Percentiles rank a stretch among this genome's conserved stretches.
Evolutionary conservation across 2,797 vertebrate species (phyloP).

Genomic region (Novumbra hubbsi): DNA sequence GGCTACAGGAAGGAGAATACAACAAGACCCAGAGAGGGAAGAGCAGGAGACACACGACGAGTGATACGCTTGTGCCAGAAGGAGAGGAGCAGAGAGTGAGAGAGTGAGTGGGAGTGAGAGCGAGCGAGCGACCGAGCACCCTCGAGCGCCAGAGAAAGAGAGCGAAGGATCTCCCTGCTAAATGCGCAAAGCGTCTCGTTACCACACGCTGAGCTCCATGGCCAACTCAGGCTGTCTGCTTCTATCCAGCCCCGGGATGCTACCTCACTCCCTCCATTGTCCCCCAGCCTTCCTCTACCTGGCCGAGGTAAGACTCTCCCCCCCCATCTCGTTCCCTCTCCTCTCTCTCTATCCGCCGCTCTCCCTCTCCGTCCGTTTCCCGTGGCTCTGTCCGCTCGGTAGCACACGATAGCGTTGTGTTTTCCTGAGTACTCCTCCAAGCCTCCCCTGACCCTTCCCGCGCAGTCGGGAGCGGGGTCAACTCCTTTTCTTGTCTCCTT

Average conservation of each 20-base stretch:
- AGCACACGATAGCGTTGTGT: conserved; percentile 54
- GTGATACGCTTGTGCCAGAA: not conserved
- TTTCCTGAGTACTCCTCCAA: conserved; percentile 28
- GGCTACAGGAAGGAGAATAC: conserved; percentile 17
- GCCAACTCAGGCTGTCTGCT: conserved; percentile 97
- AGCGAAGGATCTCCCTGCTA: conserved; percentile 68
- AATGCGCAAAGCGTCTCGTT: conserved; percentile 80
- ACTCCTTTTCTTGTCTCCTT: conserved; percentile 2
- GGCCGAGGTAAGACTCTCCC: conserved; percentile 86
- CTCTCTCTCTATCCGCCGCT: conserved; percentile 9
- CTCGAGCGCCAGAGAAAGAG: conserved; percentile 17
- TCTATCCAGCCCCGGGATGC: conserved; percentile 92
- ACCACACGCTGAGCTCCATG: conserved; percentile 96
- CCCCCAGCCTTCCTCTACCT: conserved; percentile 96
- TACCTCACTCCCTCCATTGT: conserved; percentile 90
- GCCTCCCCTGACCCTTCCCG: conserved; percentile 32
- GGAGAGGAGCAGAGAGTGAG: conserved; percentile 35
- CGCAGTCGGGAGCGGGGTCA: conserved; percentile 31
- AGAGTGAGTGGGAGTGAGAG: conserved; percentile 34
- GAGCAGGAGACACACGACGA: conserved; percentile 5
- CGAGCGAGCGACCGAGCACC: conserved; percentile 31
- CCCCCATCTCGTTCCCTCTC: conserved; percentile 3
- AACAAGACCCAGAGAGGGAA: conserved; percentile 13
- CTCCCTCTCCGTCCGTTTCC: conserved; percentile 12
- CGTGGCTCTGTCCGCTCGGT: conserved; percentile 37